Evolutionary conservation across 2,113 vertebrate genomes (phyloP), one percentile per base, ranked within the genome.

Genomic region (Peromyscus maniculatus): DNA sequence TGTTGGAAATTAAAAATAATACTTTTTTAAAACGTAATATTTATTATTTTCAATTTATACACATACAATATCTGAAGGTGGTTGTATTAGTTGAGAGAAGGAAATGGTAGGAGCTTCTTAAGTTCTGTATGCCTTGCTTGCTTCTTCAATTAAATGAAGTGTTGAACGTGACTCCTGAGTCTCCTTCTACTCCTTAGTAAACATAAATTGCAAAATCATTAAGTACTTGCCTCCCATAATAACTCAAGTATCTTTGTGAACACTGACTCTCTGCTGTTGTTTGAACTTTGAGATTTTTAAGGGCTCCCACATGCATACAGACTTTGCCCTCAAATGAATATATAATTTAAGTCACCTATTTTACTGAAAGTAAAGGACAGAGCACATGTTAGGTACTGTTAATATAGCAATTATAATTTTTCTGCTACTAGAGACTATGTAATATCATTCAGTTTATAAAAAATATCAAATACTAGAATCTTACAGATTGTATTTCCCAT

Each of bases 261-360:
- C 57, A 13, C 21, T 69, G 84, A 21, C 57, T 96, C 36, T 92
- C 43, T 77, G 57, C 43, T 93, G 15, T 69, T 93, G 26, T 87
- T 96, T 91, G 21, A 86, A 79, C 43, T 94, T 91, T 55, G 46
- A 90, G 19, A 59, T 87, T n/a, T 95, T 93, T 82, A 39, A 93
- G 43, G 24, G 15, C 69, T 90, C 24, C 31, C 75, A 24, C 21
- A 69, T 33, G 92, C 52, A 57, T 84, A n/a, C 1, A 91, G 39
- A 77, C 43, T 94, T 87, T 89, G 36, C 12, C 89, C 24, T 87
- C 89, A 84, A 96, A 79, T 89, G 36, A 10, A 74, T 78, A 49
- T 57, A 28, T 79, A 71, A 39, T 31, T 91, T 13, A 59, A 92
- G 57, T 3, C 72, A 43, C 31, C 59, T 64, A 11, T 59, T 86